Evolutionary conservation across 2,797 vertebrate genomes (phyloP).

Genomic region (Acanthornis magna): DNA sequence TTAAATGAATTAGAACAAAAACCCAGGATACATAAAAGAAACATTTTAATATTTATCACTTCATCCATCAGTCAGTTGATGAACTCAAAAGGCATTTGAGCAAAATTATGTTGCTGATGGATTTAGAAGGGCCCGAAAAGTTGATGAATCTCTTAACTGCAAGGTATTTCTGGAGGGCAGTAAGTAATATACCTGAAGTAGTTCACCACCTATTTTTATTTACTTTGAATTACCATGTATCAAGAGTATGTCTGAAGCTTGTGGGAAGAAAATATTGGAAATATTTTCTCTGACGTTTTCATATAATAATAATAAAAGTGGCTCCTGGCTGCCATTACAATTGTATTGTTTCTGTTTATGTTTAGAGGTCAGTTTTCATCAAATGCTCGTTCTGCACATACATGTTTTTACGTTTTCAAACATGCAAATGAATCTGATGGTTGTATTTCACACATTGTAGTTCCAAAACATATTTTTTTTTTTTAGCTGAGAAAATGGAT

Average conservation of each 20-base stretch:
- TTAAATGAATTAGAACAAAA: neutral
- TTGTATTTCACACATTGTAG: neutral
- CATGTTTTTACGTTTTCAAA: neutral
- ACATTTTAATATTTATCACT: neutral
- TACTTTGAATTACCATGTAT: neutral
- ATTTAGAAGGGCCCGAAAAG: neutral
- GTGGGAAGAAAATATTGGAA: neutral
- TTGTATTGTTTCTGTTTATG: neutral
- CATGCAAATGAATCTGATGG: neutral
- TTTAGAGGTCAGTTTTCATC: neutral
- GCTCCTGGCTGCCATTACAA: neutral
- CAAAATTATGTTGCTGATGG: neutral
- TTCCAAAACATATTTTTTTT: neutral
- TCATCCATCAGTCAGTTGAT: neutral
- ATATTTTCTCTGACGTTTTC: neutral
- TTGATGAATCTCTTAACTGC: neutral
- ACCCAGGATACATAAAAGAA: neutral
- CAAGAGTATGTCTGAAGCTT: neutral
- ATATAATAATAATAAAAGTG: neutral
- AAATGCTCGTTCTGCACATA: neutral
- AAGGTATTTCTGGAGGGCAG: neutral
- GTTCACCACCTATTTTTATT: neutral
- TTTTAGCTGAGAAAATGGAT: neutral
- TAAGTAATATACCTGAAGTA: neutral
- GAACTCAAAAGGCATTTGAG: neutral